Evolutionary conservation across 30 jellyfish, hydroid and myxozoan species (phyloP), one percentile per base, ranked within the genome.

Genomic region (Cassiopea xamachana): DNA sequence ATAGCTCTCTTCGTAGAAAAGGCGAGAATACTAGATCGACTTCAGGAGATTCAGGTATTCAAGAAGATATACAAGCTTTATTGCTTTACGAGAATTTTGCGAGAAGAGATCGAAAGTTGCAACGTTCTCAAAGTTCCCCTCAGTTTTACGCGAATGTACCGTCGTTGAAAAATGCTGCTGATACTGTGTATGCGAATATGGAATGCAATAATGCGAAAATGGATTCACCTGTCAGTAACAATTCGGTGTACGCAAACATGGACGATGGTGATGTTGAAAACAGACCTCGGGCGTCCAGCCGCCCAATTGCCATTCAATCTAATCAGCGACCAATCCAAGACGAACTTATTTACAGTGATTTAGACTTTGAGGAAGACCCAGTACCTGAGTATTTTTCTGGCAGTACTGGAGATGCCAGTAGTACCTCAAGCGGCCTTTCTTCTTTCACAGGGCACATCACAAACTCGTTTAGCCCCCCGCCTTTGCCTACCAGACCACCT

Each of bases 381-480:
- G 10, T 77, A 1, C 69, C 98, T 5, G 91, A 95, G 27, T 94
- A 91, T 16, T 50, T 79, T 3, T 90, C 97, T 1, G 81, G 98
- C 90, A 85, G 97, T 46, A 97, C 98, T 1, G 92, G 90, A 59
- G 89, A 70, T 59, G 67, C 90, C 55, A 90, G 98, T 55, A 94
- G 98, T 67, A 46, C 85, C 1, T 94, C 98, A n/a, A 90, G 98
- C 83, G 93, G 93, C 58, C 89, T 82, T 13, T 83, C 94, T 1
- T 75, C 92, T 14, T 85, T 79, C 60, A 84, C 97, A 16, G 75
- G 67, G 64, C 78, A 73, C 69, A 39, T 70, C 7, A 50, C 97
- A 43, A 87, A 55, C 46, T 77, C 99, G 15, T 58, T 73, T 14
- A 87, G 91, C 87, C 99, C 98, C 60, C 97, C 99, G 1, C 97